Evolutionary conservation across 2,888 invertebrate genomes (phyloP), one percentile per base, ranked within the genome.

Genomic region (Adela reaumurella): DNA sequence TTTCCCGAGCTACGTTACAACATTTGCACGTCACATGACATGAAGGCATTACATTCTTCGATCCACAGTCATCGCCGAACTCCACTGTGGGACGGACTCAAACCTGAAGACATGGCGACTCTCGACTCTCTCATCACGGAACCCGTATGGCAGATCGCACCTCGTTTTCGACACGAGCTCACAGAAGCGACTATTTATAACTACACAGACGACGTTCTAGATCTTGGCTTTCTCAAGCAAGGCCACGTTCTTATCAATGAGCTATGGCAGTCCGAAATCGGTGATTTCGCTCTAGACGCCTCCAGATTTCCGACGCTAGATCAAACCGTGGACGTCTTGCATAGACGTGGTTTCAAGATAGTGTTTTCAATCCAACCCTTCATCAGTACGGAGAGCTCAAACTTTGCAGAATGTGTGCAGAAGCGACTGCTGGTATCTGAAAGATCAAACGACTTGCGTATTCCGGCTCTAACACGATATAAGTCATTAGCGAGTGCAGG

Each of bases 311-410:
- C 88, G 45, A 88, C 87, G 0, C 80, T 93, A 56, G 86, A 88
- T 50, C 85, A 87, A 50, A 90, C 90, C 2, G 87, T 94, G 6
- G 87, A 90, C 57, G 88, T 91, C 47, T 80, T 94, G 35, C 89
- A 89, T 54, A 81, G 94, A 28, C 79, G 93, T 54, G 94, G 94
- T 1, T 96, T 95, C 55, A 85, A 90, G 60, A 88, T 96, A 14
- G 90, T 90, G 0, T 86, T 96, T 55, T 89, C 92, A n/a, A 84
- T 95, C 0, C 94, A 94, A 61, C 95, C 96, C 0, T 96, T 92
- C 63, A 88, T 95, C 28, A 89, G 90, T 47, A 92, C 93, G 0
- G 92, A 93, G 59, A 93, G 94, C 54, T 72, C 74, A 2, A 92
- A 89, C 59, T 95, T 94, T 62, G 86, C 86, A 48, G 88, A 91